Evolutionary conservation across 1,140 invertebrate genomes (phyloP).

Genomic region (Drosophila arizonae): DNA sequence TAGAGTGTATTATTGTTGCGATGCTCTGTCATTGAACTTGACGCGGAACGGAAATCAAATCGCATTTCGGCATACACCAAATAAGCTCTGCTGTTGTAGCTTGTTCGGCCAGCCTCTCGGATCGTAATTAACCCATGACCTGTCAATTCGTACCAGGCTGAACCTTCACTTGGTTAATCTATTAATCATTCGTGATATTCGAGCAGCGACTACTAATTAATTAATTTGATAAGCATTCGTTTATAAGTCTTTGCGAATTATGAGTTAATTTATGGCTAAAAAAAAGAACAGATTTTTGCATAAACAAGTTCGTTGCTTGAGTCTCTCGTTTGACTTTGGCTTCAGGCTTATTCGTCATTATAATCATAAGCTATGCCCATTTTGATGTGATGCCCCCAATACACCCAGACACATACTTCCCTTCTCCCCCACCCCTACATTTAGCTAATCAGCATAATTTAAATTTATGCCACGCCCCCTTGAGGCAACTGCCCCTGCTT

Average conservation of each 20-base stretch:
- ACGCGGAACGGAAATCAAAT: constrained; percentile 50
- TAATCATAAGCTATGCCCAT: constrained; percentile 44
- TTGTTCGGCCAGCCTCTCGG: background rate
- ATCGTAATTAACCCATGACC: constrained; percentile 31
- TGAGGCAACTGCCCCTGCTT: constrained; percentile 21
- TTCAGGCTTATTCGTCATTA: constrained; percentile 3
- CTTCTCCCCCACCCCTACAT: constrained; percentile 10
- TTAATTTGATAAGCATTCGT: constrained; percentile 78
- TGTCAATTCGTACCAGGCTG: constrained; percentile 35
- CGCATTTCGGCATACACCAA: background rate
- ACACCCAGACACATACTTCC: too few species aligned
- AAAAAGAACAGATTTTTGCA: constrained; percentile 1
- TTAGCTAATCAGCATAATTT: constrained; percentile 68
- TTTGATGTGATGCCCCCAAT: constrained; percentile 39
- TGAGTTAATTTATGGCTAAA: constrained; percentile 69
- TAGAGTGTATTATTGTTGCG: constrained; percentile 38
- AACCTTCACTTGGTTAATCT: constrained; percentile 19
- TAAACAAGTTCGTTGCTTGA: constrained; percentile 73
- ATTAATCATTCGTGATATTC: constrained; percentile 59
- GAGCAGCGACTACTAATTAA: constrained; percentile 60
- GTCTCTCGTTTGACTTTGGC: constrained; percentile 55
- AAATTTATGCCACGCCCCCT: constrained; percentile 62
- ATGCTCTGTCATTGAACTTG: constrained; percentile 59
- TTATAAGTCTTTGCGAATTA: constrained; percentile 59
- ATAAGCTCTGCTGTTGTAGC: background rate